Base-by-base conservation (phyloP, 2,797 vertebrate genomes). In the Leuciscus waleckii region DNA sequence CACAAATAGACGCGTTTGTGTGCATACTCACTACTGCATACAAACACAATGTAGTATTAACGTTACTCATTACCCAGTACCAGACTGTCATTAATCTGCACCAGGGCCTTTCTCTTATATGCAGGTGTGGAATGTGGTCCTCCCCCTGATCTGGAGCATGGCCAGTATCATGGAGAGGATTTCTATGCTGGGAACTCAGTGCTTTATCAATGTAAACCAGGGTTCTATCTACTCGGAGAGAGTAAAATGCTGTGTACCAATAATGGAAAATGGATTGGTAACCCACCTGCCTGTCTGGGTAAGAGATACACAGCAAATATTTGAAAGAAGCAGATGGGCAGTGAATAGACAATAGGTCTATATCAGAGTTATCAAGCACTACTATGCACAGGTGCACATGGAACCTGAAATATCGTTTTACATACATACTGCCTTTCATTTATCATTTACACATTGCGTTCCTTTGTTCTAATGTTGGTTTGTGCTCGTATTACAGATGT, bases 161-260 rank as follows among this genome's bases (percentile, higher is more conserved):
- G 98, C 26, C 93, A 96, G 88, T 96, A 97, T 89, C 95, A 95
- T 39, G 97, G 97, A 0, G 93, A 96, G 1, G 97, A 98, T 88
- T 96, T 97, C 87, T 94, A 97, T 23, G 96, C 97, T 17, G 94
- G 97, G 87, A 96, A 96, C 90, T 96, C 96, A 0, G 95, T 97
- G 89, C 95, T 96, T 17, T 99, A 99, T 88, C 96, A 97, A 88
- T 99, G 98, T 89, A 97, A 96, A 85, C 93, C 41, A 1, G 98
- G 98, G 41, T 99, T 99, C 91, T 99, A 99, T 91, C 92, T 99
- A 88, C 89, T 99, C 89, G 98, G 98, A 0, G 97, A 99, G 74
- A 95, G 96, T 67, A 97, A 97, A 87, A 94, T 97, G 93, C 95
- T 96, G 89, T 99, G 98, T 90, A 89, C 93, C 63, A 97, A 97